A percentile compares a stretch with the other conserved stretches of the same genome.
Conservation (phyloP, 2,113 vertebrate species). For the Accipiter cooperii region DNA sequence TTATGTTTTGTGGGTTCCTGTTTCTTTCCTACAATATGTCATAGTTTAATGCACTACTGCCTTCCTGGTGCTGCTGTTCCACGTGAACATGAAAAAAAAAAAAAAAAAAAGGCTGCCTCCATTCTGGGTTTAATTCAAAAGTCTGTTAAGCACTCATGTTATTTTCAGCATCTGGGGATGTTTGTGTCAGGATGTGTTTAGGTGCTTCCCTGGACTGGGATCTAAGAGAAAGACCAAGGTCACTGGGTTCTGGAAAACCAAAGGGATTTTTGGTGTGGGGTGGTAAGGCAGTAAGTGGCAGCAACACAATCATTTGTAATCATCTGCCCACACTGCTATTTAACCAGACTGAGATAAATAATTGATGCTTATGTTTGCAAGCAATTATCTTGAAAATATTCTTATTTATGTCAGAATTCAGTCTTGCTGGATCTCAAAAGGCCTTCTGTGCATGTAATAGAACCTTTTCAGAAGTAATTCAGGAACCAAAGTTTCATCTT, state of each 20-base stretch:
- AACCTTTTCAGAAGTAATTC: neutral
- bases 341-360: conserved; percentile 1
- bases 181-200: neutral
- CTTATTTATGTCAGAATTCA: neutral
- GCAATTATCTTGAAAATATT: neutral
- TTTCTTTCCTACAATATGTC: neutral
- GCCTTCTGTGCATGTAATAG: neutral
- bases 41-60: neutral
- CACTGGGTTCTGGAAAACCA: neutral
- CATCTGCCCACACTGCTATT: neutral
- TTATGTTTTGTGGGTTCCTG: neutral
- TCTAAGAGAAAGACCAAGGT: neutral
- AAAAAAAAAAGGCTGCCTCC: neutral
- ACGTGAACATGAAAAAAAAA: neutral
- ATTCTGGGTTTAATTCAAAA: neutral
- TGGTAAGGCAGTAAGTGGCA: neutral
- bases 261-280: neutral
- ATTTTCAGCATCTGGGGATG: neutral
- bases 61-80: neutral
- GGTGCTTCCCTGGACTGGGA: neutral
- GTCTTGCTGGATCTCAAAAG: neutral
- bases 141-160: neutral
- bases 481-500: neutral
- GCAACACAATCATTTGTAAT: neutral
- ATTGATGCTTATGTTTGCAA: conserved; percentile 17